phyloP scores from a whole-genome alignment of 2,888 invertebrate species.

The Ophion obscuratus region DNA sequence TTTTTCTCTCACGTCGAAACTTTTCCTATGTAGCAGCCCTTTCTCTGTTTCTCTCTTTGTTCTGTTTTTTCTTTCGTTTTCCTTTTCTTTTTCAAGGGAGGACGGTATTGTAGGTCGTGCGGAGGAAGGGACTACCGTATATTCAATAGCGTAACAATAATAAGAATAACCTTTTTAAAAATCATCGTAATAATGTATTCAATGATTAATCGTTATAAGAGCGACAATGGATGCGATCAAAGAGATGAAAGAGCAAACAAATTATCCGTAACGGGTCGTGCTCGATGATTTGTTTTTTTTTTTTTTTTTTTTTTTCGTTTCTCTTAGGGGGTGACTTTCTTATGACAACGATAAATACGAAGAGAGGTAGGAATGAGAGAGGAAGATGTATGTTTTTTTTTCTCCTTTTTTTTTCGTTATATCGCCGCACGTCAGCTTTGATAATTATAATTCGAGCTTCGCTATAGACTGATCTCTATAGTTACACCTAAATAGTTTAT shows the following conservation, averaged over 20 bases:
- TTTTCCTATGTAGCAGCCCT: constrained; percentile 7
- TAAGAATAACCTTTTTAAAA: constrained; percentile 26
- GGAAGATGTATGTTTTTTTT: constrained; percentile 48
- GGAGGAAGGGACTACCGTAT: constrained; percentile 63
- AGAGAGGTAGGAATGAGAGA: constrained; percentile 61
- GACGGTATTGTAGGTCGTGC: constrained; percentile 66
- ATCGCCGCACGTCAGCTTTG: constrained; percentile 26
- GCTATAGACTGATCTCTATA: constrained; percentile 52
- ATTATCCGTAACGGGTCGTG: constrained; percentile 16
- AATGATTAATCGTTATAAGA: constrained; percentile 1
- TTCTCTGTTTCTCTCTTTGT: constrained; percentile 1
- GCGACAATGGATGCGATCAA: constrained; percentile 13
- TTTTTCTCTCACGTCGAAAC: constrained; percentile 2
- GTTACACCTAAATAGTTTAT: constrained; percentile 51
- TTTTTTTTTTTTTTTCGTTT: constrained; percentile 6
- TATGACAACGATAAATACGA: constrained; percentile 45
- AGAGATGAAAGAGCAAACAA: constrained; percentile 16
- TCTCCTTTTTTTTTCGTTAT: constrained; percentile 7
- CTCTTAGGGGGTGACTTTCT: not conserved
- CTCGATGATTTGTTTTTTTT: constrained; percentile 5
- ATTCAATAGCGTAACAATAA: constrained; percentile 47
- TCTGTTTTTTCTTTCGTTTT: constrained; percentile 15
- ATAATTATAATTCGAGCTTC: constrained; percentile 49
- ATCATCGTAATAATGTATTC: constrained; percentile 15
- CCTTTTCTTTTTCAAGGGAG: constrained; percentile 51